phyloP scores from a whole-genome alignment of 1,140 invertebrate genomes.

The Drosophila tropicalis region DNA sequence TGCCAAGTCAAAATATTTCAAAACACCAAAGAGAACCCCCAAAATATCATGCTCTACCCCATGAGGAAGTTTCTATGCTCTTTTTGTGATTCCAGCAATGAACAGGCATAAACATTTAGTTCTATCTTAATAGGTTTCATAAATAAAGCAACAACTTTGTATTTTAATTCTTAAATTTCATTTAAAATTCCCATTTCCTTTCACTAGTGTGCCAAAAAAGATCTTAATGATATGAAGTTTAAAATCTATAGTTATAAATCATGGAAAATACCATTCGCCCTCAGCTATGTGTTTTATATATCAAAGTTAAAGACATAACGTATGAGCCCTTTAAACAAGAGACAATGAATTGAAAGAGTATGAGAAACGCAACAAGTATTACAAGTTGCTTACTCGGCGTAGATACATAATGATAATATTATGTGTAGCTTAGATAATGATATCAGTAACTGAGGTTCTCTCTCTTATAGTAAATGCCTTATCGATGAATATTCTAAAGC shows the following conservation, averaged over 20 bases:
- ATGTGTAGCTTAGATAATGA: slow-evolving; percentile 55
- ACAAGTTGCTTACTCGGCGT: background rate
- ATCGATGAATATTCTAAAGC: slow-evolving; percentile 30
- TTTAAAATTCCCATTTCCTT: too few species aligned
- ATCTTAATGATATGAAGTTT: too few species aligned
- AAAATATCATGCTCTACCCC: background rate
- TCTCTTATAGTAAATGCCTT: slow-evolving; percentile 25
- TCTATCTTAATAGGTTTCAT: too few species aligned
- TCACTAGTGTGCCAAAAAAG: too few species aligned
- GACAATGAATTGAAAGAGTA: background rate
- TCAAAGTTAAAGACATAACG: background rate
- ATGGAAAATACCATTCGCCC: too few species aligned
- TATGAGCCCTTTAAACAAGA: background rate
- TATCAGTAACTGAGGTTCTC: slow-evolving; percentile 40
- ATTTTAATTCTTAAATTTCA: too few species aligned
- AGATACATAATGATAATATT: slow-evolving; percentile 25
- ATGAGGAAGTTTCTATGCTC: background rate
- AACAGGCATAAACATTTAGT: too few species aligned
- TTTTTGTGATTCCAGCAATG: background rate
- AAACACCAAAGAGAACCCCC: slow-evolving; percentile 16
- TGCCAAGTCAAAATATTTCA: slow-evolving; percentile 34
- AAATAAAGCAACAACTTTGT: too few species aligned
- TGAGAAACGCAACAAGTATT: slow-evolving; percentile 32
- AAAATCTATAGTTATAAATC: too few species aligned
- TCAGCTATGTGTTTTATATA: too few species aligned